Percentiles rank a stretch among this genome's conserved stretches.
These are phyloP conservation scores for Heterohyrax brucei DNA, from an alignment of 2,797 vertebrate genomes.

Conservation along the genomic window DNA sequence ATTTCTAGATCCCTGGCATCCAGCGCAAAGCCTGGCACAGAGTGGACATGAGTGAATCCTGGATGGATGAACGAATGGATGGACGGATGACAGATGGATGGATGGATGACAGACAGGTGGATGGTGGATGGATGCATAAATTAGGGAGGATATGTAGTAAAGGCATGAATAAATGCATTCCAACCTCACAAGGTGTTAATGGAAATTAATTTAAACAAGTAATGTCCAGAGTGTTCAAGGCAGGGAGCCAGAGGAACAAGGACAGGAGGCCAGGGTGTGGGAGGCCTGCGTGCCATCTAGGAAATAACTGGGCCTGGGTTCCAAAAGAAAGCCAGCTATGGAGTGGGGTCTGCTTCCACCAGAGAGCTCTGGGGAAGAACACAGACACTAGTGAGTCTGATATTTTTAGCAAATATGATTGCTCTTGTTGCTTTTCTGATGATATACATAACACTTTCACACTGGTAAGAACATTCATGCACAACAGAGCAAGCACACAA, in stretches of 20 bases:
- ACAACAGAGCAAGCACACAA: background rate
- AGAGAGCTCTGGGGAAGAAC: background rate
- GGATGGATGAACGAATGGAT: background rate
- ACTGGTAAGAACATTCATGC: background rate
- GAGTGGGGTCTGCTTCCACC: background rate
- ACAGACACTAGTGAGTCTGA: background rate
- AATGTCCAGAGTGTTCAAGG: constrained; percentile 7
- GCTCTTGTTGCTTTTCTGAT: constrained; percentile 28
- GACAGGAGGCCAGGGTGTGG: background rate
- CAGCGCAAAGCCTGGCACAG: background rate
- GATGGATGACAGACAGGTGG: background rate
- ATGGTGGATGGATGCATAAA: background rate
- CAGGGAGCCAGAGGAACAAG: background rate
- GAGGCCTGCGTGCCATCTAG: too few relatives aligned
- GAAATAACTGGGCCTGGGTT: background rate
- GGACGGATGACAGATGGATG: background rate
- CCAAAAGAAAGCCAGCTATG: background rate
- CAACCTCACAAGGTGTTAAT: background rate
- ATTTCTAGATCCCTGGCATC: constrained; percentile 5
- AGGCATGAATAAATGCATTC: background rate
- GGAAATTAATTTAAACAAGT: background rate
- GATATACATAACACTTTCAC: background rate
- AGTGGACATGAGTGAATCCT: background rate
- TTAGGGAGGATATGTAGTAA: background rate
- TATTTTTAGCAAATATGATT: constrained; percentile 51